A percentile compares a stretch with the other conserved stretches of the same genome.
Conservation (phyloP, 2,888 invertebrate species). For the Sarcophaga subvicina region DNA sequence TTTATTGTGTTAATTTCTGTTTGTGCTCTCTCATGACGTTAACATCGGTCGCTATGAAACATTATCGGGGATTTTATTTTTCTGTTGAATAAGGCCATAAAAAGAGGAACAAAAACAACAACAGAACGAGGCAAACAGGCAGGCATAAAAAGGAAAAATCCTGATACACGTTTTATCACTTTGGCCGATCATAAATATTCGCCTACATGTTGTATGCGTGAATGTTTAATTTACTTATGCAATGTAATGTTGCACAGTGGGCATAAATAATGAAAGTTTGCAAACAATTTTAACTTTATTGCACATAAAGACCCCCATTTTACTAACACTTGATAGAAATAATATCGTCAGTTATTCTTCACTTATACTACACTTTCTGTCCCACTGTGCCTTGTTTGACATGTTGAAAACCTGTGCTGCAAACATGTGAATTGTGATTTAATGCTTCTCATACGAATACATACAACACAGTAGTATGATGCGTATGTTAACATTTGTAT, state of each 20-base stretch:
- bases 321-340: too few relatives aligned
- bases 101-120: constrained; percentile 39
- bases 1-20: constrained; percentile 44
- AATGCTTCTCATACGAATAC: neutral
- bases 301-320: too few relatives aligned
- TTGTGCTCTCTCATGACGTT: neutral
- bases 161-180: constrained; percentile 67
- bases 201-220: constrained; percentile 24
- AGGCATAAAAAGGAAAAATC: constrained; percentile 27
- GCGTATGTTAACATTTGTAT: neutral
- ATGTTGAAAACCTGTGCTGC: neutral
- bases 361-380: too few relatives aligned
- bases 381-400: too few relatives aligned
- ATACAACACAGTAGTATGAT: neutral
- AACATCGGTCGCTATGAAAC: constrained; percentile 17
- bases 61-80: constrained; percentile 52
- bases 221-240: constrained; percentile 34
- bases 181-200: constrained; percentile 52
- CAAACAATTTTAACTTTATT: too few relatives aligned
- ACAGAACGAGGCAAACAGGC: too few relatives aligned
- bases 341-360: too few relatives aligned
- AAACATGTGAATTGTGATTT: neutral
- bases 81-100: constrained; percentile 58
- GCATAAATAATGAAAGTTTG: neutral
- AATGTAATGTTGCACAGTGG: constrained; percentile 39